phyloP scores from a whole-genome alignment of 1,140 invertebrate genomes.

The Callitettix versicolor region DNA sequence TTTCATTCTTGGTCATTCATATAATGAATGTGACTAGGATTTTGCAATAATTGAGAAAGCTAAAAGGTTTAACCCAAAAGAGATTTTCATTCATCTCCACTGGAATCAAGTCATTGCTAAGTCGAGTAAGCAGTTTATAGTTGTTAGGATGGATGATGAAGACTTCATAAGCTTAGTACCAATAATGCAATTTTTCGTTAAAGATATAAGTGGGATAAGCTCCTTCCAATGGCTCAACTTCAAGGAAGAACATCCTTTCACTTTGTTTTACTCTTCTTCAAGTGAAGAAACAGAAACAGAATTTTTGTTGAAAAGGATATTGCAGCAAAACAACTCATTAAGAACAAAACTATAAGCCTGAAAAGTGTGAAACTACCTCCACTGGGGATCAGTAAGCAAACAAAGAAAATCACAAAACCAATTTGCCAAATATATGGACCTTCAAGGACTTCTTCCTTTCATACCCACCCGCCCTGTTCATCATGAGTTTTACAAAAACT shows the following conservation, averaged over 20 bases:
- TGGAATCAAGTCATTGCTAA: background rate
- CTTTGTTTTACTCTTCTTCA: too few relatives aligned
- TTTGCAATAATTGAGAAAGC: background rate
- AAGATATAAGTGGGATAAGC: background rate
- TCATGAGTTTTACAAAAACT: too few relatives aligned
- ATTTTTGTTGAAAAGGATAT: too few relatives aligned
- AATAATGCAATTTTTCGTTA: background rate
- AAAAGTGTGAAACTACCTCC: too few relatives aligned
- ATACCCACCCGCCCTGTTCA: too few relatives aligned
- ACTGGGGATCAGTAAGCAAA: too few relatives aligned
- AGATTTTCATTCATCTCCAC: background rate
- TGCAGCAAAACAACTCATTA: too few relatives aligned
- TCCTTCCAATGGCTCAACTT: background rate
- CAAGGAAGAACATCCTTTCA: background rate
- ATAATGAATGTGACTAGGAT: conserved; percentile 4
- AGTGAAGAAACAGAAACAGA: too few relatives aligned
- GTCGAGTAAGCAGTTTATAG: conserved; percentile 1
- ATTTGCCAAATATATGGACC: too few relatives aligned
- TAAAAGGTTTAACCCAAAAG: background rate
- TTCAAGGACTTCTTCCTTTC: too few relatives aligned
- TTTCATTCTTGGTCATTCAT: conserved; percentile 4
- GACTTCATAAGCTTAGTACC: background rate
- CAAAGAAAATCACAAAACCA: too few relatives aligned
- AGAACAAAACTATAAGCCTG: too few relatives aligned
- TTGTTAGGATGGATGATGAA: background rate